phyloP scores from a whole-genome alignment of 2,888 invertebrate species.

The Nephrotoma appendiculata region DNA sequence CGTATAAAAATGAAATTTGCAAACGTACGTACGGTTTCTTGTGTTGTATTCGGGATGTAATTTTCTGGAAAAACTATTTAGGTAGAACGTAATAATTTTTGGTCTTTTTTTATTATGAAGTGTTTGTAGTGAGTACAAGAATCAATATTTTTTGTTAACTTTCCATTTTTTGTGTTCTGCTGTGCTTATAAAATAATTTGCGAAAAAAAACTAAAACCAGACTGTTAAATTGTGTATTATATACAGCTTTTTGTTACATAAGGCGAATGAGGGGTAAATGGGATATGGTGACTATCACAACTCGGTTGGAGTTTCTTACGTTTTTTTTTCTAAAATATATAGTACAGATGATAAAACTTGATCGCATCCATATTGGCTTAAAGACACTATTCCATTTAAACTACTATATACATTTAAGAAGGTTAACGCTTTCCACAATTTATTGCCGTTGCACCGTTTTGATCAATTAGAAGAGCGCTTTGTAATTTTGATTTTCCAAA shows the following conservation, averaged over 20 bases:
- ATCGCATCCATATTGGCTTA: not conserved
- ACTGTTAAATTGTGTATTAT: not conserved
- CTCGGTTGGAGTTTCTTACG: not conserved
- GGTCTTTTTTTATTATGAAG: not conserved
- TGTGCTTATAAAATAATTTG: not conserved
- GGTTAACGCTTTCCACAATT: too few relatives aligned
- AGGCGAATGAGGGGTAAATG: not conserved
- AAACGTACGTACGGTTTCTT: not conserved
- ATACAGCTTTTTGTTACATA: not conserved
- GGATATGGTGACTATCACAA: not conserved
- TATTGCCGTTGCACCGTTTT: too few relatives aligned
- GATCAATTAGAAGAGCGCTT: not conserved
- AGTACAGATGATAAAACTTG: not conserved
- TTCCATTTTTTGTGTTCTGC: not conserved
- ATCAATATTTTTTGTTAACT: not conserved
- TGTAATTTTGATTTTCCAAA: not conserved
- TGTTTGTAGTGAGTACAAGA: not conserved
- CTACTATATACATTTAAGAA: too few relatives aligned
- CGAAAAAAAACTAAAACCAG: not conserved
- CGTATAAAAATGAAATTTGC: not conserved
- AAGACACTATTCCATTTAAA: not conserved
- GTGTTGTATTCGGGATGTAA: not conserved
- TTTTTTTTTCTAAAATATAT: not conserved
- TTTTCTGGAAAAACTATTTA: not conserved
- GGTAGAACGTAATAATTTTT: not conserved